Evolutionary conservation across 2,888 invertebrate genomes (phyloP).

Genomic region (Rhopalosiphum nymphaeae): DNA sequence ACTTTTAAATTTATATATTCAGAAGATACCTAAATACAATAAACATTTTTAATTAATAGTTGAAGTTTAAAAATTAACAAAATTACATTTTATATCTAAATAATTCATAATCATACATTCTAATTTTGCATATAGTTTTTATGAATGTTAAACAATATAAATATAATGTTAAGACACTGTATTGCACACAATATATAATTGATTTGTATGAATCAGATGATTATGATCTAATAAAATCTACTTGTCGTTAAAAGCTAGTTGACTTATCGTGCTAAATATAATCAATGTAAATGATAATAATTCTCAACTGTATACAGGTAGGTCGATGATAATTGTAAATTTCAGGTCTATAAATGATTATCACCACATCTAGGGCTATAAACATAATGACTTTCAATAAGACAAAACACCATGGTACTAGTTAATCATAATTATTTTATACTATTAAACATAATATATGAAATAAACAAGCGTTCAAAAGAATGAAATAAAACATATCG

Average conservation of each 20-base stretch:
- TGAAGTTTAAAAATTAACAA: background rate
- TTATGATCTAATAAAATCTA: background rate
- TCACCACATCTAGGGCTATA: too few relatives aligned
- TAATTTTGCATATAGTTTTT: background rate
- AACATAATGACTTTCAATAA: too few relatives aligned
- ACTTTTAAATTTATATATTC: conserved; percentile 95
- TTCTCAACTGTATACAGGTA: too few relatives aligned
- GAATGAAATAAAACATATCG: background rate
- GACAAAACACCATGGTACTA: background rate
- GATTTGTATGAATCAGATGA: background rate
- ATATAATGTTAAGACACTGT: background rate
- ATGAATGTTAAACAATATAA: background rate
- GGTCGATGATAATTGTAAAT: too few relatives aligned
- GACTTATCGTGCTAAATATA: background rate
- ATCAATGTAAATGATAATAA: background rate
- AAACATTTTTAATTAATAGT: background rate
- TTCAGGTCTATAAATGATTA: too few relatives aligned
- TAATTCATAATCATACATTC: background rate
- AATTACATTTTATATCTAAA: background rate
- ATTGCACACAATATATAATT: background rate
- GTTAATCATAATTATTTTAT: too few relatives aligned
- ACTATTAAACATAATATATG: background rate
- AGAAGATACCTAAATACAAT: background rate
- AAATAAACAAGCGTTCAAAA: background rate
- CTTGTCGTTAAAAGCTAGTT: too few relatives aligned